phyloP scores from a whole-genome alignment of 2,888 invertebrate genomes.

The Napeogenes sylphis region DNA sequence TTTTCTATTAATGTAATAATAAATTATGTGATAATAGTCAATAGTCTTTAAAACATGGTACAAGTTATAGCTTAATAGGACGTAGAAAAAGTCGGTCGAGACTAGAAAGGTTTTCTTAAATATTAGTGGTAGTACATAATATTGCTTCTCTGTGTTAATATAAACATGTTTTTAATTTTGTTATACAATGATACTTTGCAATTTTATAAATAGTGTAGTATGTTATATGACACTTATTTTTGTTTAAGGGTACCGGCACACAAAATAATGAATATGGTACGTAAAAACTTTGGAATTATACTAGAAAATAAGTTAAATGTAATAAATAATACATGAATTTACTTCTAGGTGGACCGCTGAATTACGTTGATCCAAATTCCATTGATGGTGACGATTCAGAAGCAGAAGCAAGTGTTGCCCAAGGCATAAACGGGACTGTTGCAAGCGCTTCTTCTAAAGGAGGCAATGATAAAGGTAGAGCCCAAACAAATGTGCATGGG shows the following conservation, averaged over 20 bases:
- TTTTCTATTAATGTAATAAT: neutral
- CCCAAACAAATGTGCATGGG: slow-evolving; percentile 90
- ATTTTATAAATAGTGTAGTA: too few relatives aligned
- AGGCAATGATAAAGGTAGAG: slow-evolving; percentile 83
- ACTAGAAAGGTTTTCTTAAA: neutral
- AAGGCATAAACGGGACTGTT: slow-evolving; percentile 80
- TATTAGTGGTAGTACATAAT: neutral
- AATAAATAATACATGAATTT: neutral
- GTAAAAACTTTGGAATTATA: slow-evolving; percentile 10
- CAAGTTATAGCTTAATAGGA: too few relatives aligned
- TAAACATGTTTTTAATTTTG: too few relatives aligned
- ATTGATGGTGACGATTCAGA: slow-evolving; percentile 84
- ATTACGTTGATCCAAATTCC: slow-evolving; percentile 60
- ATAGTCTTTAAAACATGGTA: too few relatives aligned
- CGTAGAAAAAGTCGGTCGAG: too few relatives aligned
- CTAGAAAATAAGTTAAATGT: neutral
- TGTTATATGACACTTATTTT: neutral
- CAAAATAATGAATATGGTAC: slow-evolving; percentile 31
- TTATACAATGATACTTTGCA: too few relatives aligned
- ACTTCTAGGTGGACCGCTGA: slow-evolving; percentile 55
- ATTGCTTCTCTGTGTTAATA: too few relatives aligned
- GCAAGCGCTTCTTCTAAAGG: slow-evolving; percentile 88
- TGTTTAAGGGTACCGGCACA: slow-evolving; percentile 30
- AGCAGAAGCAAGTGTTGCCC: slow-evolving; percentile 81
- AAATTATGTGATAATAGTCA: too few relatives aligned